phyloP scores from a whole-genome alignment of 2,888 invertebrate genomes.

The Abscondita cerata region DNA sequence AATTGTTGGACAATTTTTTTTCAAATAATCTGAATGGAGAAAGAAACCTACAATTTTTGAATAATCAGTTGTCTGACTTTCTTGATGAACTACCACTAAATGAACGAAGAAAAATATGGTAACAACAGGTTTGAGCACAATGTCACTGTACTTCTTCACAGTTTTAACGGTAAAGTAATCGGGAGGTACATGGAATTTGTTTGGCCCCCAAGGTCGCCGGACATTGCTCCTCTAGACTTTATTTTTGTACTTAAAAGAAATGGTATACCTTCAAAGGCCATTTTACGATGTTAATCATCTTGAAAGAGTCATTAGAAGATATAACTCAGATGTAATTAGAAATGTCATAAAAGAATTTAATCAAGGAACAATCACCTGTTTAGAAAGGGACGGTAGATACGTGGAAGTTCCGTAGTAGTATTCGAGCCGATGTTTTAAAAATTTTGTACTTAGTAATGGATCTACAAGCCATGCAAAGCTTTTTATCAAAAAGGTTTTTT shows the following conservation, averaged over 20 bases:
- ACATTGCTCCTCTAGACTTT: constrained; percentile 3
- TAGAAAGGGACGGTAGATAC: background rate
- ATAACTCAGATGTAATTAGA: background rate
- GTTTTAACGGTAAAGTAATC: too few species aligned
- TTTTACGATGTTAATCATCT: constrained; percentile 10
- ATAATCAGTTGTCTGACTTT: background rate
- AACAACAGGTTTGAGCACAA: too few species aligned
- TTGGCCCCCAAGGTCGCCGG: constrained; percentile 4
- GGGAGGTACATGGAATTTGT: background rate
- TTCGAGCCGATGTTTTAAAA: too few species aligned
- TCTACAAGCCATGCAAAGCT: too few species aligned
- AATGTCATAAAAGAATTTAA: constrained; percentile 1
- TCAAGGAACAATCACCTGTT: background rate
- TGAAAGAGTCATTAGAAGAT: constrained; percentile 7
- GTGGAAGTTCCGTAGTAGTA: too few species aligned
- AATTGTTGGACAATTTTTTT: constrained; percentile 6
- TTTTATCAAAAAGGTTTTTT: too few species aligned
- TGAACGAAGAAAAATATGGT: background rate
- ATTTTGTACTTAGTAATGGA: too few species aligned
- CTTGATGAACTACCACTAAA: background rate
- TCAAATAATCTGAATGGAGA: background rate
- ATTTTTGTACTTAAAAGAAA: constrained; percentile 10
- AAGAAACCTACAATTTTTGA: background rate
- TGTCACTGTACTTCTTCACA: too few species aligned
- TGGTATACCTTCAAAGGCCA: constrained; percentile 15